phyloP scores from a whole-genome alignment of 1,140 invertebrate species.

The Trypoxylus dichotomus region DNA sequence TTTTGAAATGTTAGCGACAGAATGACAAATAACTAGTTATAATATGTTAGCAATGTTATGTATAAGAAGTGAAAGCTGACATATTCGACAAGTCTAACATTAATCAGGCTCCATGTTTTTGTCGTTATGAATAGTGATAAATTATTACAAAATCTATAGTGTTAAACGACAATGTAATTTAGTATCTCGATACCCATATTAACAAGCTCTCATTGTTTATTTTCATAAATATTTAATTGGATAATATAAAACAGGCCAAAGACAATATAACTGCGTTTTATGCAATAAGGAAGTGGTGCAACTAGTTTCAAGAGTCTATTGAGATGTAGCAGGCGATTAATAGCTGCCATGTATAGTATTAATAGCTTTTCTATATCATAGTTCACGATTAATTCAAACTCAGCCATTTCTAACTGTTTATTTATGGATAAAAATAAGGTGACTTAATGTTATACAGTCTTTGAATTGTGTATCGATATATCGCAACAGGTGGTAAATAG shows the following conservation, averaged over 20 bases:
- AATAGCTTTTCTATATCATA: neutral
- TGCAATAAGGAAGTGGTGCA: neutral
- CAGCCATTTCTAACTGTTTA: neutral
- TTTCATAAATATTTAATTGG: neutral
- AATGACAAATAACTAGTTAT: too few relatives aligned
- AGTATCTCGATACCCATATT: neutral
- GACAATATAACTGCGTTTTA: neutral
- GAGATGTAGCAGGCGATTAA: neutral
- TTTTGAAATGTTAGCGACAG: too few relatives aligned
- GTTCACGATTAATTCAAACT: neutral
- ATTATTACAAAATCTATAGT: too few relatives aligned
- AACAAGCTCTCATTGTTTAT: neutral
- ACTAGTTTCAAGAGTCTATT: neutral
- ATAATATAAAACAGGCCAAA: neutral
- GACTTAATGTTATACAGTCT: neutral
- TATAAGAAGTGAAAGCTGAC: too few relatives aligned
- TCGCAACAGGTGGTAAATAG: constrained; percentile 1
- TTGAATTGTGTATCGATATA: neutral
- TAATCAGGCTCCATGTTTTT: too few relatives aligned
- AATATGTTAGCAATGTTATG: too few relatives aligned
- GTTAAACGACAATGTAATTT: too few relatives aligned
- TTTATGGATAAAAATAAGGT: neutral
- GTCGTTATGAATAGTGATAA: too few relatives aligned
- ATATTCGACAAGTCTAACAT: too few relatives aligned
- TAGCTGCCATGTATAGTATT: neutral